Evolutionary conservation across 2,888 invertebrate genomes (phyloP), one percentile per base, ranked within the genome.

Genomic region (Drosophila neonasuta): DNA sequence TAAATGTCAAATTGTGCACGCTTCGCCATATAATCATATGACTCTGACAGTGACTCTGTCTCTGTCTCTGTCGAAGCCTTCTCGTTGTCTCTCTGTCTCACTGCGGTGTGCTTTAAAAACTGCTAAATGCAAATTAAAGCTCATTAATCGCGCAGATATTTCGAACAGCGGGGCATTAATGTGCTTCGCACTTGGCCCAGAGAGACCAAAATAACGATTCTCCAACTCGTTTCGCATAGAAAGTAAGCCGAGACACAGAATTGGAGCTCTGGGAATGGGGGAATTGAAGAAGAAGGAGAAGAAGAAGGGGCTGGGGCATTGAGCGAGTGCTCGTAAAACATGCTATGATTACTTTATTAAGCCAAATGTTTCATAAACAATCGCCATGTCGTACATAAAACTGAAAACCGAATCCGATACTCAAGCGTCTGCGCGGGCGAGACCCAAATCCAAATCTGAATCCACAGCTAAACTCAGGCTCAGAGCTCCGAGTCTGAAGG

Each of bases 271-370:
- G 66, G 15, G 11, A 36, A 11, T 51, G 42, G 49, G 42, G n/a
- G 45, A n/a, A 20, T n/a, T 7, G 29, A 39, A n/a, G 5, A 3
- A 2, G 1, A 7, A 41, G 24, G 9, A n/a, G n/a, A n/a, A 41
- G 42, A 36, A 17, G 30, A 11, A n/a, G 17, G 51, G 36, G 17
- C 50, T 30, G 51, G 34, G 36, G n/a, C 11, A 36, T 51, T 50
- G 36, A 50, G 60, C 67, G 73, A 80, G 79, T 73, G 84, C 76
- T 78, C 84, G 71, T 84, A 84, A 84, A 84, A 82, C 80, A 85
- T 69, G 65, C 77, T 74, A 80, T 84, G 86, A 84, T 84, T 84
- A 85, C 84, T 84, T 84, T 84, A 84, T 84, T 86, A 86, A 86
- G 68, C 73, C 77, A 80, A 82, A 80, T 84, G 80, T 84, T 84